Conservation (phyloP, 2,113 vertebrate genomes). For the Isurus oxyrinchus region DNA sequence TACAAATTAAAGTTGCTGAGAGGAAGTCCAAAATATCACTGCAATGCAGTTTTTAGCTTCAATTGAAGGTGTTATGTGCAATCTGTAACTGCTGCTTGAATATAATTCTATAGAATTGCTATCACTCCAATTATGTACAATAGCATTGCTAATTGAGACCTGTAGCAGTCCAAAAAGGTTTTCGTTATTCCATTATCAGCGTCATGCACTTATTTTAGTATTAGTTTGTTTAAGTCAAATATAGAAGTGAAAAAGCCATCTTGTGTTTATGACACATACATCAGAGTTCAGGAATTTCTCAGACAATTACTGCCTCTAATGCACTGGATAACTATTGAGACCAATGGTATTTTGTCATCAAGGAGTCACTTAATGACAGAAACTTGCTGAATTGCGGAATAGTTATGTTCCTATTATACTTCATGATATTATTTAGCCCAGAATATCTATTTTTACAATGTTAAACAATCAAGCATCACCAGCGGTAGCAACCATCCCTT, state of each 20-base stretch:
- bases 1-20: background rate
- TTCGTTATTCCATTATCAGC: background rate
- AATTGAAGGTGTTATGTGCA: background rate
- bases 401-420: background rate
- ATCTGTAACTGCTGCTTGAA: background rate
- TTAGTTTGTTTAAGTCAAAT: background rate
- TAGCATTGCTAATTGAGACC: background rate
- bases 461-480: background rate
- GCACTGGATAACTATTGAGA: background rate
- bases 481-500: background rate
- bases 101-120: background rate
- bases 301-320: background rate
- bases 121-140: constrained; percentile 1
- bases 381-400: background rate
- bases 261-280: background rate
- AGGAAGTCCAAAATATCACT: background rate
- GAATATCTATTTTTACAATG: background rate
- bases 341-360: background rate
- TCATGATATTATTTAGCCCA: background rate
- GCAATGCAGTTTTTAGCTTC: background rate
- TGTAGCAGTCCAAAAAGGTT: background rate
- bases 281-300: background rate
- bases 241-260: background rate
- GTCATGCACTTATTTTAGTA: background rate
- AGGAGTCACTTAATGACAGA: background rate